Percentiles rank a stretch among this genome's conserved stretches.
Evolutionary conservation across 2,797 vertebrate genomes (phyloP).

Genomic region (Scarus forsteni): DNA sequence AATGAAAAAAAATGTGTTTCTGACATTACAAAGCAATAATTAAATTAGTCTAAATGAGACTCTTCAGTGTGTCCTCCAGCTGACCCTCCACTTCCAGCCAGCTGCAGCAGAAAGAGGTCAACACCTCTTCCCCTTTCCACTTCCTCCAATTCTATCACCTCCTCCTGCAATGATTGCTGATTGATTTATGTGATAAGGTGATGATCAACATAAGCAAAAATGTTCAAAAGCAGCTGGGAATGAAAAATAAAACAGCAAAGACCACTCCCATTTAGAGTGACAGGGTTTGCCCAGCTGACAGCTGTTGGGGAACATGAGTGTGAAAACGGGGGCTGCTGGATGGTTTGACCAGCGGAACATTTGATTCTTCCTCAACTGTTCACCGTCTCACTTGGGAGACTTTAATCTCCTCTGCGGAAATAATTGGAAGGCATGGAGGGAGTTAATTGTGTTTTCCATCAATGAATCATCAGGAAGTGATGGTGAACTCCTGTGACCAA

Average conservation of each 20-base stretch:
- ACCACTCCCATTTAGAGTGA: constrained; percentile 13
- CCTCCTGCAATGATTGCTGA: constrained; percentile 16
- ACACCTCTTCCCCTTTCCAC: constrained; percentile 66
- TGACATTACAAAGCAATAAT: neutral
- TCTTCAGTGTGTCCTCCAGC: neutral
- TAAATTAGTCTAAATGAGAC: constrained; percentile 5
- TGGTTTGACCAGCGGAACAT: constrained; percentile 58
- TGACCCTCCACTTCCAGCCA: constrained; percentile 38
- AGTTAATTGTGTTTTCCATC: constrained; percentile 71
- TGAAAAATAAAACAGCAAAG: neutral
- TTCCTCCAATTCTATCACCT: constrained; percentile 62
- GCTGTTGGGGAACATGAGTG: constrained; percentile 53
- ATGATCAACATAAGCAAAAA: constrained; percentile 6
- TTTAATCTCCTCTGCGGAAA: constrained; percentile 72
- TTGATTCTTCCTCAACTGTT: constrained; percentile 62
- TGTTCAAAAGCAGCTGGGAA: constrained; percentile 26
- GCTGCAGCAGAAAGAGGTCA: constrained; percentile 42
- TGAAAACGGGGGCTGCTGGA: constrained; percentile 37
- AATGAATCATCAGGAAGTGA: constrained; percentile 72
- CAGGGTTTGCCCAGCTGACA: constrained; percentile 57
- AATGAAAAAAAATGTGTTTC: too few relatives aligned
- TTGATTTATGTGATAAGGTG: constrained; percentile 48
- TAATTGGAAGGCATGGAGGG: constrained; percentile 62
- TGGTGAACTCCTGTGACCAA: constrained; percentile 52
- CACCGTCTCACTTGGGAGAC: constrained; percentile 55